A percentile compares a stretch with the other conserved stretches of the same genome.
phyloP scores from a whole-genome alignment of 2,888 invertebrate genomes.

The Euclidia mi region DNA sequence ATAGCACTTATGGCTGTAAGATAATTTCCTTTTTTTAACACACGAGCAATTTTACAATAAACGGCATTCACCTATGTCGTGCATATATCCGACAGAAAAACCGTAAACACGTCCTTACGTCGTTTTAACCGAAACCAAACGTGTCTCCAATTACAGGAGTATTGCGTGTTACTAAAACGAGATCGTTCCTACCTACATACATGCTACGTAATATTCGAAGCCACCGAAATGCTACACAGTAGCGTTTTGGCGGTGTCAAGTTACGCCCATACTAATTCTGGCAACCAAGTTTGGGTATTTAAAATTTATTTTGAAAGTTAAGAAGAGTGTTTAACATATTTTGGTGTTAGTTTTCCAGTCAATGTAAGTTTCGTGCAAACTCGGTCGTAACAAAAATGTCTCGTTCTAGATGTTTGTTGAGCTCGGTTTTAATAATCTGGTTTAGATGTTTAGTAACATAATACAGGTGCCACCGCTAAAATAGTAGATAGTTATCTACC shows the following conservation, averaged over 20 bases:
- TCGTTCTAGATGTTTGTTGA: too few species aligned
- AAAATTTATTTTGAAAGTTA: constrained; percentile 36
- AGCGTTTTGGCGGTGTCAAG: constrained; percentile 85
- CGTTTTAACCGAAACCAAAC: constrained; percentile 46
- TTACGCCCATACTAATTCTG: constrained; percentile 65
- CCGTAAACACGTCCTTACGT: constrained; percentile 34
- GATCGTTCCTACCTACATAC: constrained; percentile 62
- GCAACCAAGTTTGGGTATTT: constrained; percentile 40
- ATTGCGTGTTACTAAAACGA: constrained; percentile 84
- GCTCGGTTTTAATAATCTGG: too few species aligned
- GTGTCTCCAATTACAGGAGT: constrained; percentile 77
- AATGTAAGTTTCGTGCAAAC: too few species aligned
- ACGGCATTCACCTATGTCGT: background rate
- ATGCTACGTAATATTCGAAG: constrained; percentile 81
- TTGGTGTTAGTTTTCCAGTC: too few species aligned
- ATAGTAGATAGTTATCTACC: too few species aligned
- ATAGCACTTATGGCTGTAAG: too few species aligned
- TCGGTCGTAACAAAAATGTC: too few species aligned
- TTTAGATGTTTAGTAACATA: too few species aligned
- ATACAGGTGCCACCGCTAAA: too few species aligned
- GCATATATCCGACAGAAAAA: constrained; percentile 16
- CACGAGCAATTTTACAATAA: background rate
- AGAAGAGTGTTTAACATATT: constrained; percentile 14
- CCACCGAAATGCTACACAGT: constrained; percentile 85
- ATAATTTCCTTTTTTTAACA: too few species aligned